These are phyloP conservation scores for Autographa pulchrina DNA, from an alignment of 2,888 invertebrate genomes.

Conservation along the genomic window DNA sequence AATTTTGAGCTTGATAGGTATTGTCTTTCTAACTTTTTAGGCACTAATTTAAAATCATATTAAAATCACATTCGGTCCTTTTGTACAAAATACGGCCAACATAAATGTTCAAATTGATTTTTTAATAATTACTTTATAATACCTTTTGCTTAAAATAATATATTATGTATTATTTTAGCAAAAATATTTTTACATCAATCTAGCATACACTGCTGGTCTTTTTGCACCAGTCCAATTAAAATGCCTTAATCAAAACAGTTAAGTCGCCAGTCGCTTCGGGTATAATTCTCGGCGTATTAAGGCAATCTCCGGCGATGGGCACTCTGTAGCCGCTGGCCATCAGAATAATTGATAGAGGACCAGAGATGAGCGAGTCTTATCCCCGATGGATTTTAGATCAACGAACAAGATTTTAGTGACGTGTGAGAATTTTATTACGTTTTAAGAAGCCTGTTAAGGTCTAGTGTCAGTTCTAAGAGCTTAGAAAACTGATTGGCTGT, in stretches of 20 bases:
- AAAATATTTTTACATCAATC: background rate
- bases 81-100: no score
- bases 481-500: no score
- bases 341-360: slow-evolving; percentile 55
- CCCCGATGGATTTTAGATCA: slow-evolving; percentile 20
- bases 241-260: slow-evolving; percentile 44
- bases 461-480: no score
- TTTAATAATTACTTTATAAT: background rate
- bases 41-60: no score
- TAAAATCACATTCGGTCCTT: no score
- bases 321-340: slow-evolving; percentile 55
- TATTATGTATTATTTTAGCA: no score
- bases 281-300: slow-evolving; percentile 62
- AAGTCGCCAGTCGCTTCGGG: slow-evolving; percentile 42
- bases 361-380: slow-evolving; percentile 20
- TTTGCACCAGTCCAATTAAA: slow-evolving; percentile 34
- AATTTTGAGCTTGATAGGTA: no score
- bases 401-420: slow-evolving; percentile 11
- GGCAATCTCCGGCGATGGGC: slow-evolving; percentile 64
- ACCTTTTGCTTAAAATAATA: no score
- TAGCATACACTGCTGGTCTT: background rate
- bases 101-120: no score
- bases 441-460: background rate
- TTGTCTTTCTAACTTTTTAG: no score
- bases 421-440: background rate